Evolutionary conservation across 2,888 invertebrate species (phyloP).

Genomic region (Dioctria linearis): DNA sequence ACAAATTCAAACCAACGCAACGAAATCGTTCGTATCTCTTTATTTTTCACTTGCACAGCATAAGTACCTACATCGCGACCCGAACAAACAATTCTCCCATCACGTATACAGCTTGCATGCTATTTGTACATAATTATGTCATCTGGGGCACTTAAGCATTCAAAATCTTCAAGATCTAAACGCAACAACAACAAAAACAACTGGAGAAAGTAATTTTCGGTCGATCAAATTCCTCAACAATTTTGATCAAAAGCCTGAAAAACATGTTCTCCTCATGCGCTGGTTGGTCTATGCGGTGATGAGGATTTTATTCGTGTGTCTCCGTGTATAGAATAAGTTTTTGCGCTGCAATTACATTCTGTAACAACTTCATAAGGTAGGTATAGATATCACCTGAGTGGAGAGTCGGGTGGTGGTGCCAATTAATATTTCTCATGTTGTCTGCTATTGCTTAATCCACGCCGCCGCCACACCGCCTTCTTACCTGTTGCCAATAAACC

Average conservation of each 20-base stretch:
- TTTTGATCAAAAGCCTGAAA: slow-evolving; percentile 29
- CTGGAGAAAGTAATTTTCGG: slow-evolving; percentile 36
- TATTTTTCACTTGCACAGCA: slow-evolving; percentile 2
- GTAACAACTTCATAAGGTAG: slow-evolving; percentile 47
- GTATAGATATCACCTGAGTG: slow-evolving; percentile 32
- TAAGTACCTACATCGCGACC: too few relatives aligned
- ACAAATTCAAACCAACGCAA: background rate
- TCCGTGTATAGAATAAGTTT: background rate
- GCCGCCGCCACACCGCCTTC: slow-evolving; percentile 17
- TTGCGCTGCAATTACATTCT: slow-evolving; percentile 4
- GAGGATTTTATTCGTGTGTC: background rate
- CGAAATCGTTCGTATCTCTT: slow-evolving; percentile 17
- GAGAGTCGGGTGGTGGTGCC: slow-evolving; percentile 19
- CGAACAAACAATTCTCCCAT: slow-evolving; percentile 35
- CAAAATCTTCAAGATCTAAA: background rate
- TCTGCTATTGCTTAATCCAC: slow-evolving; percentile 37
- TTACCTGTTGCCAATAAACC: slow-evolving; percentile 36
- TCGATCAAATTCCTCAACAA: slow-evolving; percentile 23
- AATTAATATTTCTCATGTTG: slow-evolving; percentile 44
- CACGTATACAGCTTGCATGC: slow-evolving; percentile 16
- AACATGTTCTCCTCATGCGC: background rate
- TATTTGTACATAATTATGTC: slow-evolving; percentile 11
- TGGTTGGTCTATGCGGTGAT: background rate
- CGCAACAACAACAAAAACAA: slow-evolving; percentile 18
- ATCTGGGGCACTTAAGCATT: slow-evolving; percentile 22